Evolutionary conservation across 2,113 vertebrate species (phyloP), one percentile per base, ranked within the genome.

Genomic region (Lamprologus tigripictilis): DNA sequence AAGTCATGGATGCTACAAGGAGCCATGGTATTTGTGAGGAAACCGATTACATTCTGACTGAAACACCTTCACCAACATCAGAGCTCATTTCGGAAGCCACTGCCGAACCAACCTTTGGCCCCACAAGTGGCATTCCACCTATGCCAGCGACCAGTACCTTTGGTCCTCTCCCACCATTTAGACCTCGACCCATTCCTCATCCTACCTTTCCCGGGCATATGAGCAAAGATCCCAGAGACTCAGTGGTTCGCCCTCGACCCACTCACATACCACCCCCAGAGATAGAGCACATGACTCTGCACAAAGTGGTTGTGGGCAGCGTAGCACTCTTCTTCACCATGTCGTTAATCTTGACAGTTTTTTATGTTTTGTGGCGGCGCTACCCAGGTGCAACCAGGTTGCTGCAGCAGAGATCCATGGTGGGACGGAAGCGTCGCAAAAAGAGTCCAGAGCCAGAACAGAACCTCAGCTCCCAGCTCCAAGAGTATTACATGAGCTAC

Each of bases 401-500:
- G 89, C 97, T 99, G 66, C 98, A 98, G 94, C 98, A 99, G 91
- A 97, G 97, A 73, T 97, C 98, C 5, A 96, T 99, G 28, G 97
- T 99, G 31, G 98, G 98, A 93, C 97, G 98, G 94, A 98, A 97
- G 86, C 97, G 97, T 51, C 96, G 98, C 96, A 99, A 98, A 98
- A 99, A 99, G 97, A 97, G 97, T 86, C 96, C 97, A 12, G 98
- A 99, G 92, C 98, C 98, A 1, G 98, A 99, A 90, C 98, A 98
- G 96, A 98, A 98, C 96, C 97, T 99, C 95, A 99, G 97, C 96
- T 98, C 98, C 93, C 99, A 99, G 92, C 97, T 99, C 87, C 98
- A 99, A 97, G 99, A 99, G 97, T 99, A 99, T 97, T 99, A 99
- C 93, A 99, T 99, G 98, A 99, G 99, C 97, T 99, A 99, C 97